Conservation (phyloP, 1,140 invertebrate species). For the Drosophila tsacasi region DNA sequence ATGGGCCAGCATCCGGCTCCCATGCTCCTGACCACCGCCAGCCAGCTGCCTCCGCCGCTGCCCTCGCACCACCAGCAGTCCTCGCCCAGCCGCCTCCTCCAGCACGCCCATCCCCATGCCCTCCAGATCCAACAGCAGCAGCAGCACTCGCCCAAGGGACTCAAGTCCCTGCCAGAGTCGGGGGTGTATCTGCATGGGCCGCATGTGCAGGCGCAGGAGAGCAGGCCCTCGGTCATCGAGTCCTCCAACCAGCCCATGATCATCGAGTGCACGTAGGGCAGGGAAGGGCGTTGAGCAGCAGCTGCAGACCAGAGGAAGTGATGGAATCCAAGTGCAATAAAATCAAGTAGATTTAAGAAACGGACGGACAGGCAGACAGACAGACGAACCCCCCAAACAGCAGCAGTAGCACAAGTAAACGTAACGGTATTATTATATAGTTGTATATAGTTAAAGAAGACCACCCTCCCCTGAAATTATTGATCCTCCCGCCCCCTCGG, state of each 20-base stretch:
- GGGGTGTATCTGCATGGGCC: conserved; percentile 80
- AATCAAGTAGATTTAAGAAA: conserved; percentile 48
- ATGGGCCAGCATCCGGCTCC: conserved; percentile 57
- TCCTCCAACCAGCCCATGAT: conserved; percentile 93
- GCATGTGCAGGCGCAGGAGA: conserved; percentile 87
- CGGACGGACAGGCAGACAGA: conserved; percentile 50
- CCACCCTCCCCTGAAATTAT: conserved; percentile 10
- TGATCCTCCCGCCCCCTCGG: background rate
- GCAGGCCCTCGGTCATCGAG: conserved; percentile 92
- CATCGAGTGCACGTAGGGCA: conserved; percentile 92
- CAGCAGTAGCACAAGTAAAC: conserved; percentile 75
- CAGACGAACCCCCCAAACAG: conserved; percentile 22
- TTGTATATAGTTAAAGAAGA: conserved; percentile 64
- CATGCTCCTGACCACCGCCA: conserved; percentile 75
- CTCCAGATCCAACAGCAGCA: conserved; percentile 72
- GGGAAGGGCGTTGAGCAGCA: background rate
- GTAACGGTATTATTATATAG: conserved; percentile 81
- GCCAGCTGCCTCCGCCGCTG: conserved; percentile 88
- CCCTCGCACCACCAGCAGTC: conserved; percentile 85
- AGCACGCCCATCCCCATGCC: conserved; percentile 84
- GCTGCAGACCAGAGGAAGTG: conserved; percentile 46
- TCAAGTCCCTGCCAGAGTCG: conserved; percentile 79
- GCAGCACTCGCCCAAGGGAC: conserved; percentile 58
- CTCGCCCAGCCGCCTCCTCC: conserved; percentile 87
- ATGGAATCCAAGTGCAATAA: conserved; percentile 80